These are phyloP conservation scores for Drosophila tripunctata DNA, from an alignment of 2,888 invertebrate genomes.

Conservation along the genomic window DNA sequence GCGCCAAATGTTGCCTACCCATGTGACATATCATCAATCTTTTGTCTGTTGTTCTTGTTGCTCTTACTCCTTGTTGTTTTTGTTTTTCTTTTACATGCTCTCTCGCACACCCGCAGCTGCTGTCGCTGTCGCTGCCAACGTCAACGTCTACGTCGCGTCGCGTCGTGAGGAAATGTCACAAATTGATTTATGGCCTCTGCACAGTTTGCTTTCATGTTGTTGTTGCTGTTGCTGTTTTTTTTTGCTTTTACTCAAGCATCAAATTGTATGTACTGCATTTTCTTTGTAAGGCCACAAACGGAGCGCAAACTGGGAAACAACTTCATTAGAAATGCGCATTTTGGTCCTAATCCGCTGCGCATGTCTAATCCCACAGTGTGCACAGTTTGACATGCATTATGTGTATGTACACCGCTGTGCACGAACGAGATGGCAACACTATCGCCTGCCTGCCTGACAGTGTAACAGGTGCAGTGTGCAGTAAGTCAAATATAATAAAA, in stretches of 20 bases:
- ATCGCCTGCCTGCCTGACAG: constrained; percentile 1
- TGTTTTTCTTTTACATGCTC: constrained; percentile 24
- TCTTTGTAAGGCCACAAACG: constrained; percentile 38
- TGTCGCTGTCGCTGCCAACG: constrained; percentile 20
- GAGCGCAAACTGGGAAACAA: too few species aligned
- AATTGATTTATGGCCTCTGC: constrained; percentile 73
- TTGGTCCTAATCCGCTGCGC: constrained; percentile 55
- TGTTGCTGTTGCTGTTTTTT: constrained; percentile 14
- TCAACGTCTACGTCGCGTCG: constrained; percentile 16
- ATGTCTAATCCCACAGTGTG: constrained; percentile 49
- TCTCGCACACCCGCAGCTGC: constrained; percentile 50
- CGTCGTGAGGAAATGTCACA: constrained; percentile 78
- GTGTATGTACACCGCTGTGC: constrained; percentile 36
- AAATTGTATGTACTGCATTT: constrained; percentile 53
- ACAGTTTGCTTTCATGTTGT: constrained; percentile 41
- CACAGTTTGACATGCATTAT: constrained; percentile 53
- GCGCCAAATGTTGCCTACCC: constrained; percentile 54
- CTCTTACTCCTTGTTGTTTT: constrained; percentile 20
- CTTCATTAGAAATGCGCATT: constrained; percentile 76
- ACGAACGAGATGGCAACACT: constrained; percentile 16
- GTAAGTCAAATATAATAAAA: not conserved
- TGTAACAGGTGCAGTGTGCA: constrained; percentile 51
- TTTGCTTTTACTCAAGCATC: constrained; percentile 27
- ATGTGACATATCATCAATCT: constrained; percentile 76
- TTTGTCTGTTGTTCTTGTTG: constrained; percentile 37